Conservation (phyloP, 1,140 invertebrate species). For the Cepaea nemoralis region DNA sequence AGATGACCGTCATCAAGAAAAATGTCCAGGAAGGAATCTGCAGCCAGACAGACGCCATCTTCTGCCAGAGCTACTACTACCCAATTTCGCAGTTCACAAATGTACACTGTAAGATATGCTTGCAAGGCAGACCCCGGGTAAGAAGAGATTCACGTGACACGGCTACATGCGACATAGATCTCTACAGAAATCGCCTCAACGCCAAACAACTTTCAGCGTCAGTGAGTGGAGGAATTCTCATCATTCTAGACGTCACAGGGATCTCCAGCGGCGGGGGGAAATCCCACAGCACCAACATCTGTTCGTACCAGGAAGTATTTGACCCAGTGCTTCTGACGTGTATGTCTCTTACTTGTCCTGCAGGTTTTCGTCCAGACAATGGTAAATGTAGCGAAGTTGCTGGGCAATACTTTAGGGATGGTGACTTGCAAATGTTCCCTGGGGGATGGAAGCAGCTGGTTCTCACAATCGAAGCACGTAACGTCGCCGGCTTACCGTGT, state of each 20-base stretch:
- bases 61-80: background rate
- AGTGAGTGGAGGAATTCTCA: background rate
- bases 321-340: background rate
- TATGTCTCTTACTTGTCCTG: background rate
- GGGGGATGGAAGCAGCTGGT: background rate
- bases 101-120: background rate
- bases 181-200: background rate
- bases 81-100: background rate
- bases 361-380: background rate
- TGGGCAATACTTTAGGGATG: background rate
- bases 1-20: background rate
- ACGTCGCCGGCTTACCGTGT: background rate
- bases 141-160: background rate
- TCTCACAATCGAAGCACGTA: background rate
- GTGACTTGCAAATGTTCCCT: background rate
- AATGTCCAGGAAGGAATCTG: background rate
- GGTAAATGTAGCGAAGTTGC: background rate
- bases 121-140: background rate
- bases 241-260: background rate
- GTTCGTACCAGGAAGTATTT: background rate
- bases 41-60: background rate
- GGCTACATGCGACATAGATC: background rate
- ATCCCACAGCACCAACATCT: background rate
- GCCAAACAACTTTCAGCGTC: background rate
- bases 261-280: background rate